Conservation (phyloP, 1,140 invertebrate genomes). For the Oreohelix idahoensis region DNA sequence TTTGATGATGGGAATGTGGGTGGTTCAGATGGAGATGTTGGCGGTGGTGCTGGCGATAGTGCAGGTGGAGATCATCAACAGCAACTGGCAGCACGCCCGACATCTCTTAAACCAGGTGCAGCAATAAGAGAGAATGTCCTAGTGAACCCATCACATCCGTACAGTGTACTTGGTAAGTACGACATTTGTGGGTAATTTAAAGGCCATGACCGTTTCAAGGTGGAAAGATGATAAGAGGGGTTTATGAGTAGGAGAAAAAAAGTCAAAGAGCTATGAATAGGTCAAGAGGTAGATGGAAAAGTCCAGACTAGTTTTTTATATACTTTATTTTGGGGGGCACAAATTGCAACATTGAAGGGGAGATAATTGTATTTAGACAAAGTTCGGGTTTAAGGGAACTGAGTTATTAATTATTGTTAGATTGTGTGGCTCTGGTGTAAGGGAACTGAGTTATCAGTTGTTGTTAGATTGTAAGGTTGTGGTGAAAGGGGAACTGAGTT, state of each 20-base stretch:
- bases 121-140: not conserved
- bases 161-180: constrained; percentile 21
- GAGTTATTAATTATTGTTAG: too few relatives aligned
- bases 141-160: not conserved
- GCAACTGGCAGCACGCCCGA: not conserved
- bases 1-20: constrained; percentile 1
- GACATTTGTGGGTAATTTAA: not conserved
- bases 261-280: not conserved
- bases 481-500: too few relatives aligned
- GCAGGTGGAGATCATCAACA: constrained; percentile 13
- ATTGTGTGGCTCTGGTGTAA: too few relatives aligned
- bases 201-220: not conserved
- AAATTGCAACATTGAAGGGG: too few relatives aligned
- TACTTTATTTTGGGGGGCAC: too few relatives aligned
- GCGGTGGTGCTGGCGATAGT: not conserved
- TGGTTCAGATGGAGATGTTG: constrained; percentile 16
- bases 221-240: not conserved
- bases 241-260: not conserved
- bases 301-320: too few relatives aligned
- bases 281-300: not conserved
- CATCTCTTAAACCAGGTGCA: not conserved
- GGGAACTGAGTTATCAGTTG: too few relatives aligned
- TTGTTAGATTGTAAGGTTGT: too few relatives aligned
- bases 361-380: too few relatives aligned
- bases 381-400: too few relatives aligned